Conservation (phyloP, 1,140 invertebrate species). For the Hypsibius dujardini region DNA sequence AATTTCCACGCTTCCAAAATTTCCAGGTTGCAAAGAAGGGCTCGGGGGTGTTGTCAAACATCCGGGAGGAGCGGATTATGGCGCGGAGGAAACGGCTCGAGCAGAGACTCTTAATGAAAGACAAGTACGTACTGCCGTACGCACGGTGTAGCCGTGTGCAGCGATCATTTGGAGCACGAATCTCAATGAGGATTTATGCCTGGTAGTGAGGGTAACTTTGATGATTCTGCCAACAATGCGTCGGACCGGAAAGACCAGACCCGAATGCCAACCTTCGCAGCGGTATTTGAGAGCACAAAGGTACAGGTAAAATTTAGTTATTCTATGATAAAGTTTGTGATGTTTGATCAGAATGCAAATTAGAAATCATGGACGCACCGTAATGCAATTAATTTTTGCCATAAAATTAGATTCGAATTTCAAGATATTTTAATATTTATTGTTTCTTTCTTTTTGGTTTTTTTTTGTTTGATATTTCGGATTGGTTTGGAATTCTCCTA, state of each 20-base stretch:
- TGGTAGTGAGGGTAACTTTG: background rate
- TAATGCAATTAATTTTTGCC: too few relatives aligned
- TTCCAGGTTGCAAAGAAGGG: background rate
- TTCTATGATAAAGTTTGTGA: too few relatives aligned
- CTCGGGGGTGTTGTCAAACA: background rate
- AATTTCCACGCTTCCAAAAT: conserved; percentile 7
- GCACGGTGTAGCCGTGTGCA: too few relatives aligned
- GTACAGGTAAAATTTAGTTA: background rate
- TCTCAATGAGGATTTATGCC: too few relatives aligned
- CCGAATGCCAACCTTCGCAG: background rate
- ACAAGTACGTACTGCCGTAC: background rate
- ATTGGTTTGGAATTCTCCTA: too few relatives aligned
- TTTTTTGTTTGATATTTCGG: too few relatives aligned
- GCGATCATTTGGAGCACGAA: too few relatives aligned
- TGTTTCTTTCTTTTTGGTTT: too few relatives aligned
- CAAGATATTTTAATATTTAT: too few relatives aligned
- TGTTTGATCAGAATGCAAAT: too few relatives aligned
- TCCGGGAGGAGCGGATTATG: conserved; percentile 13
- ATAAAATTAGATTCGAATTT: too few relatives aligned
- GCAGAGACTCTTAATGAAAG: background rate
- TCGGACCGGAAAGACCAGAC: background rate
- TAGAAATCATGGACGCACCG: too few relatives aligned
- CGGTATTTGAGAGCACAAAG: conserved; percentile 6
- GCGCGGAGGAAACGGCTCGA: background rate
- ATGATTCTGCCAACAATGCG: background rate